Conservation (phyloP, 2,888 invertebrate genomes). For the Chorisops tibialis region DNA sequence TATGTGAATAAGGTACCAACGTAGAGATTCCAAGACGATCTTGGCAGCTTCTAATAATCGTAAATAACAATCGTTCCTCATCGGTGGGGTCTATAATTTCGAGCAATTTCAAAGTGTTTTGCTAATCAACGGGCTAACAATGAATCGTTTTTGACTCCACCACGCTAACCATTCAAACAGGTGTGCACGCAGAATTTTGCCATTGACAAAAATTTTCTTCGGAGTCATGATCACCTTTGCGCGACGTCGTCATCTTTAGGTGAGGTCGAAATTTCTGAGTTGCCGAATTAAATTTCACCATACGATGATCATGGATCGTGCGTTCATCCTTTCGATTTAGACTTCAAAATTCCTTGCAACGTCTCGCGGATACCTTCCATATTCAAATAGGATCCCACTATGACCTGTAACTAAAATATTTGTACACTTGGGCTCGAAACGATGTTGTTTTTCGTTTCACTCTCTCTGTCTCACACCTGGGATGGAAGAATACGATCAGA, state of each 20-base stretch:
- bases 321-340: too few species aligned
- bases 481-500: slow-evolving; percentile 10
- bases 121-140: slow-evolving; percentile 27
- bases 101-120: slow-evolving; percentile 31
- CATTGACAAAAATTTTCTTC: background rate
- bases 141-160: background rate
- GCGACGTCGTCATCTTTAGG: too few species aligned
- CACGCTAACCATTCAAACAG: background rate
- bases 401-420: slow-evolving; percentile 28
- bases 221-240: too few species aligned
- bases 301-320: too few species aligned
- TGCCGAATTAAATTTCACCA: too few species aligned
- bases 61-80: slow-evolving; percentile 31
- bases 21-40: background rate
- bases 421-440: slow-evolving; percentile 5
- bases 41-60: slow-evolving; percentile 31
- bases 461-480: background rate
- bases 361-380: slow-evolving; percentile 14
- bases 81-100: slow-evolving; percentile 30
- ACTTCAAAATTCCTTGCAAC: slow-evolving; percentile 18
- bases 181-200: slow-evolving; percentile 2
- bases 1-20: too few species aligned
- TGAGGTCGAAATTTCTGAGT: too few species aligned
- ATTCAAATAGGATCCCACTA: slow-evolving; percentile 26
- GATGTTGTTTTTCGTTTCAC: background rate